Conservation (phyloP, 2,113 vertebrate species). For the Mormyrus iriodes region DNA sequence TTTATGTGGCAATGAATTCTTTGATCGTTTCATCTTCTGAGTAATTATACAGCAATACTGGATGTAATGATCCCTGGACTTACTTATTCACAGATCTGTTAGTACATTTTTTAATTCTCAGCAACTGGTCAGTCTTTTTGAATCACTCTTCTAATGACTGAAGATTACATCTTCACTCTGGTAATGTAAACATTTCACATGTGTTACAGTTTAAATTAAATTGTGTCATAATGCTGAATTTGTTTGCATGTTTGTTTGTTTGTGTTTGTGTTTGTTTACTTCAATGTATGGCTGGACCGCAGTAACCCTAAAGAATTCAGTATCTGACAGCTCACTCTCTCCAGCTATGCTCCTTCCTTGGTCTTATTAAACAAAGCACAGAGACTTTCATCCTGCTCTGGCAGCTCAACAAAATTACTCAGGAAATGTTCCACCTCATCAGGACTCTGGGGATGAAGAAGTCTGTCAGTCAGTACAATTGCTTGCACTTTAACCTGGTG, state of each 20-base stretch:
- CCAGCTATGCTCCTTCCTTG: neutral
- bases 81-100: conserved; percentile 60
- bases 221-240: neutral
- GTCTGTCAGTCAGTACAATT: neutral
- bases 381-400: neutral
- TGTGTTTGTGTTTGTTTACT: neutral
- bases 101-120: conserved; percentile 56
- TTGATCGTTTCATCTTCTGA: conserved; percentile 37
- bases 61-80: conserved; percentile 53
- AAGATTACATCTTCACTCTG: conserved; percentile 56
- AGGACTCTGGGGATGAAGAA: neutral
- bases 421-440: neutral
- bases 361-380: neutral
- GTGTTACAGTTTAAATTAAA: conserved; percentile 11
- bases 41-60: conserved; percentile 51
- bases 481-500: neutral
- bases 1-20: conserved; percentile 14
- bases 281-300: neutral
- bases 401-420: neutral
- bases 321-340: neutral
- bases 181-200: conserved; percentile 47
- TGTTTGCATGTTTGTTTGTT: neutral
- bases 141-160: conserved; percentile 59
- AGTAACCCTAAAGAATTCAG: neutral
- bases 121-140: conserved; percentile 60